These are phyloP conservation scores for Tetraodon nigroviridis DNA, from an alignment of 2,113 vertebrate species.

Conservation along the genomic window DNA sequence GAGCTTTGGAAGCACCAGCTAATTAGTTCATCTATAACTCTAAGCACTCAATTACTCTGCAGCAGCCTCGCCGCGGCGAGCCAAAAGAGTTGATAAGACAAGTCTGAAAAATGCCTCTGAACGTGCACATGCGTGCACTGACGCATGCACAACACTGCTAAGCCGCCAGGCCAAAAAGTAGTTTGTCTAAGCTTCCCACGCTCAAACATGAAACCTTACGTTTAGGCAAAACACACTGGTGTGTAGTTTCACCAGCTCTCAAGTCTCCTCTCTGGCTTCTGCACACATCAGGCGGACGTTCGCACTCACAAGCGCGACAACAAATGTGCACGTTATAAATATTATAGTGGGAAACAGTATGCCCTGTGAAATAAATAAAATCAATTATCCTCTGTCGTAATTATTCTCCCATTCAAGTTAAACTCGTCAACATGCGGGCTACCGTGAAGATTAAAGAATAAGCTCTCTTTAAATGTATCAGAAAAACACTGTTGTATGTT, in stretches of 20 bases:
- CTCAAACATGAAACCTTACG: conserved; percentile 49
- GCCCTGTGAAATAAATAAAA: not conserved
- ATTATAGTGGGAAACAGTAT: not conserved
- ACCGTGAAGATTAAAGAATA: not conserved
- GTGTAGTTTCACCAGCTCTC: conserved; percentile 29
- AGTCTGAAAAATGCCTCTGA: conserved; percentile 74
- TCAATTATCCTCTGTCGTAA: not conserved
- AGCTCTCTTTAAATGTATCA: no score
- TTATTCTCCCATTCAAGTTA: not conserved
- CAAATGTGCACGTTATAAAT: conserved; percentile 2
- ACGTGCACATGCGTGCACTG: not conserved
- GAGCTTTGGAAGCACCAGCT: conserved; percentile 69
- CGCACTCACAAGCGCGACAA: conserved; percentile 13
- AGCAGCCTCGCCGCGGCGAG: conserved; percentile 59
- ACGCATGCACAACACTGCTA: conserved; percentile 23
- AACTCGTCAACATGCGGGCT: not conserved
- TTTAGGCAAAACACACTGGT: conserved; percentile 50
- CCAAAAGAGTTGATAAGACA: conserved; percentile 75
- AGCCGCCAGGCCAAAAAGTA: conserved; percentile 44
- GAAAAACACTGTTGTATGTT: no score
- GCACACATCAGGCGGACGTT: conserved; percentile 16
- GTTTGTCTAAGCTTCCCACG: conserved; percentile 59
- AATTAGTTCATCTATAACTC: conserved; percentile 82
- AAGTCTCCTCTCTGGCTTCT: conserved; percentile 24
- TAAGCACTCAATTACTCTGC: conserved; percentile 78